Evolutionary conservation across 2,797 vertebrate species (phyloP).

Genomic region (Pipistrellus pygmaeus): DNA sequence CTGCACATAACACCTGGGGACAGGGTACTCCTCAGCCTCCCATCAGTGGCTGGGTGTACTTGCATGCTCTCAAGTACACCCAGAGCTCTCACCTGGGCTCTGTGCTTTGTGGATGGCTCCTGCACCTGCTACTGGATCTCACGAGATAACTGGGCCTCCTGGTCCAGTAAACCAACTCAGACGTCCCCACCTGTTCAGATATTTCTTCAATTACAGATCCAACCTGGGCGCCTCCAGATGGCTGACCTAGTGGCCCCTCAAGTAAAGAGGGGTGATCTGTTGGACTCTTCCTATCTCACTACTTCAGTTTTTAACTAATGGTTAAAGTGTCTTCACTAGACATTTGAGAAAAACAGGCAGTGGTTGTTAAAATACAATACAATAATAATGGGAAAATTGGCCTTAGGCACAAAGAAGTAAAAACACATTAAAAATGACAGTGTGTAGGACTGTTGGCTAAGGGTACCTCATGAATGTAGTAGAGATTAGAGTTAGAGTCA

Average conservation of each 20-base stretch:
- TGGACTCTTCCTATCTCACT: neutral
- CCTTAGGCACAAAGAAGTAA: slow-evolving; percentile 33
- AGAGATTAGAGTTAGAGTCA: slow-evolving; percentile 67
- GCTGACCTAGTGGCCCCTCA: neutral
- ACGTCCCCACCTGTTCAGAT: neutral
- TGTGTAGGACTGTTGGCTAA: slow-evolving; percentile 15
- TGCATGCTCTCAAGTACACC: neutral
- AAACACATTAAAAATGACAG: slow-evolving; percentile 65
- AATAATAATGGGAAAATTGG: slow-evolving; percentile 8
- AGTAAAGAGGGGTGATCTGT: neutral
- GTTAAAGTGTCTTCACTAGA: slow-evolving; percentile 46
- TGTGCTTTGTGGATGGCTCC: neutral
- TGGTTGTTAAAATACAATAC: slow-evolving; percentile 20
- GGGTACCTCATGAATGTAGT: neutral
- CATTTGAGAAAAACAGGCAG: slow-evolving; percentile 48
- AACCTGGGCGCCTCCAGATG: neutral
- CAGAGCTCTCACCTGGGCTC: neutral
- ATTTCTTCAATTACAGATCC: neutral
- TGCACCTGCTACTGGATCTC: neutral
- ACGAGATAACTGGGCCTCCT: neutral
- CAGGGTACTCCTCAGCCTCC: neutral
- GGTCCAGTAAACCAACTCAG: neutral
- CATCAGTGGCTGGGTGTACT: neutral
- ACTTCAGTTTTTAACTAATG: slow-evolving; percentile 49
- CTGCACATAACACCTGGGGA: neutral